Evolutionary conservation across 1,140 invertebrate species (phyloP), one percentile per base, ranked within the genome.

Genomic region (Drosophila pectinifera): DNA sequence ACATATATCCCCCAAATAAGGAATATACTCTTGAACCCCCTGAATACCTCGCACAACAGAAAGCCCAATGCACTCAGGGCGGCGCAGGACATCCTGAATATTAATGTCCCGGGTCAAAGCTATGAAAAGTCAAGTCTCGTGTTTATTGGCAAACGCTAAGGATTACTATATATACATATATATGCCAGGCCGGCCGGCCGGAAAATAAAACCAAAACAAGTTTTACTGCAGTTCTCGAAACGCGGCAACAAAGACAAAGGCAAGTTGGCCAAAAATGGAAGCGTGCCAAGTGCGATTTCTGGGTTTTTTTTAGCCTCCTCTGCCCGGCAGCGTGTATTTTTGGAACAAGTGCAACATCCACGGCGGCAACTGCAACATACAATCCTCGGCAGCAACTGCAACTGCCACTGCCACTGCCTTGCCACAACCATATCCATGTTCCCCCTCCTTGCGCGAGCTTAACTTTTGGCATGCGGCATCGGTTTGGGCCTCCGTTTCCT

Each of bases 261-360:
- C 56, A 70, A 54, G 41, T 42, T 70, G 63, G 57, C 49, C 65
- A 58, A 78, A 78, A 78, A 78, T 78, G 76, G 76, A 78, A 78
- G 65, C 75, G 61, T 78, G 76, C 76, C 76, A 78, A 78, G 76
- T 78, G 74, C 74, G 58, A 73, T 65, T 54, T 49, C 46, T 77
- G 34, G 51, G 54, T 24, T 73, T 36, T 39, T 57, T 45, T 39
- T 34, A 22, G 22, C 22, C 31, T 45, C 45, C 42, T 63, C 58
- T 38, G 51, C 43, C 53, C 43, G 24, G 51, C 26, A 45, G 43
- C 24, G 31, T 67, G 72, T 76, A 76, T 76, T 76, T 76, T 76
- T 68, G 73, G 73, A 76, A 76, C 73, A 76, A 76, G 72, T 76
- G 61, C 73, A 76, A 68, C 62, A 76, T 76, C 48, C 38, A 67